Base-by-base conservation (phyloP, 2,797 vertebrate species). In the Glossophaga mutica region DNA sequence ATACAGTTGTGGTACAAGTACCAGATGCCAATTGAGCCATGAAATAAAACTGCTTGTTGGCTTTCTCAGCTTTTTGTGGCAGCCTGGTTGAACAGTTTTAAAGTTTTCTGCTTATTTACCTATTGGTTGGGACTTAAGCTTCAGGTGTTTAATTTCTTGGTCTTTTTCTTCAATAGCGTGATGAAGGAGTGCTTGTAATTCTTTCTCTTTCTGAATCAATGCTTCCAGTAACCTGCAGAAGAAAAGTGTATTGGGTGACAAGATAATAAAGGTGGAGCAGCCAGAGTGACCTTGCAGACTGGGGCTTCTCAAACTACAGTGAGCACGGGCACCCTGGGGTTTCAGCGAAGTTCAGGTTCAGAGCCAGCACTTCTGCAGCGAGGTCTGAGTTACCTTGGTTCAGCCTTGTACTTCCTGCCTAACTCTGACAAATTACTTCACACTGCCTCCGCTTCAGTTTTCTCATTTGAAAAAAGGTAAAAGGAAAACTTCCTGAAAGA, bases 81-180 rank as follows among this genome's bases (percentile, higher is more conserved):
- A 91, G 76, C 21, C n/a, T 62, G 34, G 26, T 90, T 91, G 73
- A 93, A 68, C 18, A 42, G 3, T n/a, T 48, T 86, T 77, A 90
- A 87, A 94, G 91, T 87, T 82, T 52, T 92, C 85, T 90, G 82
- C 67, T 77, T 77, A 83, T 98, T 98, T 90, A 99, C 99, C 99
- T 98, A 98, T 98, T 79, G 98, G 98, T 95, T 99, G 98, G 91
- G 99, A 99, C 97, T 99, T 99, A 92, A 99, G 98, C 97, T 98
- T 99, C 97, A 99, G 98, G 94, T 99, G 98, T 98, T 98, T 98
- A 98, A 99, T 99, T 98, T 99, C 99, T 95, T 99, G 99, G 92
- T 99, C 99, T 97, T 99, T 99, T 98, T 99, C 99, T 97, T 99
- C 99, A 98, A 99, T 99, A 95, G 99, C 99, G 97, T 99, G 99